Conservation (phyloP, 2,113 vertebrate genomes). For the Peromyscus maniculatus region DNA sequence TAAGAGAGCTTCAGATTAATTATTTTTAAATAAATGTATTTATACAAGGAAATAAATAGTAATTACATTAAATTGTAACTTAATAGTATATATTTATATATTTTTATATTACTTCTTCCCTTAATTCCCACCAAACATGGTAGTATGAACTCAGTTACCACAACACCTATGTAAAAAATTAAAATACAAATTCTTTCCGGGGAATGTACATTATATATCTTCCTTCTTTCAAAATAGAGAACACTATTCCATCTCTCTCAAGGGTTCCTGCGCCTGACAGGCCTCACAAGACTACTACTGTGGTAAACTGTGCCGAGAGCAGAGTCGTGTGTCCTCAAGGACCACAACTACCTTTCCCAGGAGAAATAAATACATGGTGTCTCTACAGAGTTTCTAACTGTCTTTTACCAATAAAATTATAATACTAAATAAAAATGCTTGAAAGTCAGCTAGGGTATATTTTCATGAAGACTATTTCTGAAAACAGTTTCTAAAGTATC, state of each 20-base stretch:
- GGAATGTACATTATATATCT: conserved; percentile 35
- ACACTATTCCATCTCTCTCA: neutral
- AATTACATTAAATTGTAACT: conserved; percentile 53
- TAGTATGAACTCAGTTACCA: neutral
- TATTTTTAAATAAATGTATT: conserved; percentile 55
- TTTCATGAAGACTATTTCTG: conserved; percentile 5
- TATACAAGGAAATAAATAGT: conserved; percentile 51
- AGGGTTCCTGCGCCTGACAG: neutral
- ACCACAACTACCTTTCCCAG: conserved; percentile 36
- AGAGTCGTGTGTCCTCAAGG: conserved; percentile 36
- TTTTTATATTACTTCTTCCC: conserved; percentile 39
- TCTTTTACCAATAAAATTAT: conserved; percentile 55
- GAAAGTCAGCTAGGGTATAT: neutral
- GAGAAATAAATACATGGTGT: neutral
- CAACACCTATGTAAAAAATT: conserved; percentile 36
- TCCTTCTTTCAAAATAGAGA: conserved; percentile 42
- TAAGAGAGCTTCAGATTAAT: conserved; percentile 37
- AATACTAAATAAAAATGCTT: neutral
- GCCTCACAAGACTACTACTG: conserved; percentile 19
- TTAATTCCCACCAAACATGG: conserved; percentile 21
- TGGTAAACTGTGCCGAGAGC: conserved; percentile 24
- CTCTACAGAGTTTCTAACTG: conserved; percentile 5
- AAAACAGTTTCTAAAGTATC: neutral
- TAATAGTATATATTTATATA: conserved; percentile 46
- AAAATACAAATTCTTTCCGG: conserved; percentile 38